Evolutionary conservation across 1,140 invertebrate species (phyloP).

Genomic region (Varroa destructor): DNA sequence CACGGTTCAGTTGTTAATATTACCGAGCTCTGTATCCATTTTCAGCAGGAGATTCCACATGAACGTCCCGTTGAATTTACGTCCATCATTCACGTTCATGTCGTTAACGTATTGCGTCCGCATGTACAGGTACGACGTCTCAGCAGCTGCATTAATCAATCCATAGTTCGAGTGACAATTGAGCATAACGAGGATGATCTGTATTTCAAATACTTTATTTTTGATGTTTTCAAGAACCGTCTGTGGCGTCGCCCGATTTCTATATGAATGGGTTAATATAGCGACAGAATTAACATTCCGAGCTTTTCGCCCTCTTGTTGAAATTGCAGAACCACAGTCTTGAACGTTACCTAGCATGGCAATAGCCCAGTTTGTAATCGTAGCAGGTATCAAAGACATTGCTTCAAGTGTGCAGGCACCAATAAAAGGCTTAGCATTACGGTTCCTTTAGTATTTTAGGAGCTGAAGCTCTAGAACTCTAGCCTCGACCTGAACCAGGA

Average conservation of each 20-base stretch:
- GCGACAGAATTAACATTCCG: not conserved
- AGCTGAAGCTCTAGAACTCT: slow-evolving; percentile 33
- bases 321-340: not conserved
- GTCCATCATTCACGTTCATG: slow-evolving; percentile 41
- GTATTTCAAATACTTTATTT: not conserved
- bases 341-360: slow-evolving; percentile 1
- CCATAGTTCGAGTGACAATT: slow-evolving; percentile 43
- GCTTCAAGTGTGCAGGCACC: not conserved
- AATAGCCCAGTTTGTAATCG: slow-evolving; percentile 1
- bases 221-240: slow-evolving; percentile 2
- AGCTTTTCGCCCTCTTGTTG: slow-evolving; percentile 3
- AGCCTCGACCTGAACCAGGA: slow-evolving; percentile 33
- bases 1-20: not conserved
- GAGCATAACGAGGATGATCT: slow-evolving; percentile 4
- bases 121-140: slow-evolving; percentile 53
- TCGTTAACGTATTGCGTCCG: slow-evolving; percentile 66
- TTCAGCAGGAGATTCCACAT: slow-evolving; percentile 8
- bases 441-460: slow-evolving; percentile 25
- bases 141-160: slow-evolving; percentile 57
- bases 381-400: slow-evolving; percentile 3
- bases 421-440: slow-evolving; percentile 24
- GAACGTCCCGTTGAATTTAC: slow-evolving; percentile 12
- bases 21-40: slow-evolving; percentile 4
- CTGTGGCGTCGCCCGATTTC: not conserved
- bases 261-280: not conserved